phyloP scores from a whole-genome alignment of 2,797 vertebrate genomes.

The Toxotes lorentzi region DNA sequence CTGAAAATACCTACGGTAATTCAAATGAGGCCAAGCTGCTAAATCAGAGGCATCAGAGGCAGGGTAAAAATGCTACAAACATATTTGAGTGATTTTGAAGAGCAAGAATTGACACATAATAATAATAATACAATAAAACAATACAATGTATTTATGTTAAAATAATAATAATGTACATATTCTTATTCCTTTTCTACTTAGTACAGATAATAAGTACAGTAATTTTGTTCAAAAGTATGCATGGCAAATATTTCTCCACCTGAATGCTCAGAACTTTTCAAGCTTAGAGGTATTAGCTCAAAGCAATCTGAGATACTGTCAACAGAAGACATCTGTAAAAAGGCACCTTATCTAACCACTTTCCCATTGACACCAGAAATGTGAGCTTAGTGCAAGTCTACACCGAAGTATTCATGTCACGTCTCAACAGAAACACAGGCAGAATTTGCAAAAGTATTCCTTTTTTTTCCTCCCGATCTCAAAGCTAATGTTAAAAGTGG shows the following conservation, averaged over 20 bases:
- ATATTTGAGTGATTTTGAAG: background rate
- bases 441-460: slow-evolving; percentile 42
- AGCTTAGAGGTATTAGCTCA: slow-evolving; percentile 22
- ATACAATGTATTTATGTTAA: background rate
- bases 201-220: no score
- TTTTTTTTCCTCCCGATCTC: background rate
- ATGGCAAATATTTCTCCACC: slow-evolving; percentile 21
- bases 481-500: slow-evolving; percentile 19
- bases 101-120: background rate
- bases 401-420: slow-evolving; percentile 25
- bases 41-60: background rate
- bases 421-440: slow-evolving; percentile 10
- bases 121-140: no score
- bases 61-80: background rate
- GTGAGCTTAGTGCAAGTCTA: slow-evolving; percentile 12
- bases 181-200: background rate
- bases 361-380: slow-evolving; percentile 25
- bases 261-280: slow-evolving; percentile 29
- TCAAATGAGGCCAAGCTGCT: background rate
- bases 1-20: background rate
- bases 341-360: slow-evolving; percentile 43
- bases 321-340: slow-evolving; percentile 37
- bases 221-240: background rate
- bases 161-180: background rate
- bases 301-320: slow-evolving; percentile 36